phyloP scores from a whole-genome alignment of 2,888 invertebrate species.

The Lasioglossum pauxillum region DNA sequence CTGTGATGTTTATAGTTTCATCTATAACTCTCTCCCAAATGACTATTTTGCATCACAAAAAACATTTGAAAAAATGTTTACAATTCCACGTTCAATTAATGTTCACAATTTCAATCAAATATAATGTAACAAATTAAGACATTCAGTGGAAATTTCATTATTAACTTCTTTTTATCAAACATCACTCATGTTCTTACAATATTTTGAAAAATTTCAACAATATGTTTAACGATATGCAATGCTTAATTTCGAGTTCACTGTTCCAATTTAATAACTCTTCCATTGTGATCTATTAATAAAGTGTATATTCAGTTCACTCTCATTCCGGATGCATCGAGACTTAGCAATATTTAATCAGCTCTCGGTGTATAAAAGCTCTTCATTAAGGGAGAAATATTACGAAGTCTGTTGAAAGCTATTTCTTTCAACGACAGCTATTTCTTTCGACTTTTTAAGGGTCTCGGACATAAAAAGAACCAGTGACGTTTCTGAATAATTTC shows the following conservation, averaged over 20 bases:
- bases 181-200: neutral
- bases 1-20: neutral
- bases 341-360: neutral
- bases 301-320: neutral
- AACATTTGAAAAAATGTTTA: neutral
- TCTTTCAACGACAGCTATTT: constrained; percentile 41
- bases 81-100: neutral
- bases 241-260: neutral
- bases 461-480: constrained; percentile 45
- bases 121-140: neutral
- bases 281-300: neutral
- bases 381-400: constrained; percentile 37
- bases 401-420: constrained; percentile 18
- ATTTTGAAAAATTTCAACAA: neutral
- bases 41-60: neutral
- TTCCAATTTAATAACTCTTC: neutral
- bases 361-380: neutral
- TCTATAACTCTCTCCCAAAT: neutral
- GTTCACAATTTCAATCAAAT: neutral
- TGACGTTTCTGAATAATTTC: constrained; percentile 69
- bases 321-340: neutral
- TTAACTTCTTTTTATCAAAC: neutral
- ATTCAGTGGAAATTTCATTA: neutral
- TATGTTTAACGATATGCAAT: neutral
- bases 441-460: constrained; percentile 37